Conservation (phyloP, 2,797 vertebrate species). For the Poeciliopsis presidionis region DNA sequence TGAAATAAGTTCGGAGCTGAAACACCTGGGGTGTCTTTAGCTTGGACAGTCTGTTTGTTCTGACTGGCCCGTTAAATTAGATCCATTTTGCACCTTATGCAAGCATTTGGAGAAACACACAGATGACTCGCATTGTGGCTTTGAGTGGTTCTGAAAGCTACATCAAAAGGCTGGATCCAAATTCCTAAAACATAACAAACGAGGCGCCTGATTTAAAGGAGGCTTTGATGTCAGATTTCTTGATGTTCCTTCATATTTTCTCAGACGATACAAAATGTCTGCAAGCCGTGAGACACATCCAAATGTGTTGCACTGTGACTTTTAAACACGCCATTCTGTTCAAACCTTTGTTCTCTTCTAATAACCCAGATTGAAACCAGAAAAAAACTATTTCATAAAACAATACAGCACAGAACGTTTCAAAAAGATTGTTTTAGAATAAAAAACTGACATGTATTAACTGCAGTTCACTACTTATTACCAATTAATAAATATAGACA, state of each 20-base stretch:
- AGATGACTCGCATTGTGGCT: conserved; percentile 51
- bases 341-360: conserved; percentile 23
- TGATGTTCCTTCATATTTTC: conserved; percentile 52
- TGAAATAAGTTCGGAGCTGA: neutral
- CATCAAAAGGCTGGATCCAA: conserved; percentile 78
- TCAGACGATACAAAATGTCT: conserved; percentile 66
- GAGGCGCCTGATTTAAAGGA: conserved; percentile 58
- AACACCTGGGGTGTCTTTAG: conserved; percentile 20
- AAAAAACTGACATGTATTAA: neutral
- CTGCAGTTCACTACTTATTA: neutral
- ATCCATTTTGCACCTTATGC: conserved; percentile 64
- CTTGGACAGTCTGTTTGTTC: conserved; percentile 45
- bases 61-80: conserved; percentile 54
- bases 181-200: conserved; percentile 71
- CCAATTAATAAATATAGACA: conserved; percentile 38
- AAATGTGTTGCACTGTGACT: conserved; percentile 37
- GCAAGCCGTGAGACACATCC: conserved; percentile 23
- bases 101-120: conserved; percentile 44
- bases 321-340: conserved; percentile 29
- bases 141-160: conserved; percentile 77
- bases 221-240: conserved; percentile 77
- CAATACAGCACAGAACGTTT: neutral
- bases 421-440: neutral
- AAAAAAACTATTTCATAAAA: neutral
- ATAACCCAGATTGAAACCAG: neutral